Base-by-base conservation (phyloP, 2,113 vertebrate species). In the Macquaria ambigua region DNA sequence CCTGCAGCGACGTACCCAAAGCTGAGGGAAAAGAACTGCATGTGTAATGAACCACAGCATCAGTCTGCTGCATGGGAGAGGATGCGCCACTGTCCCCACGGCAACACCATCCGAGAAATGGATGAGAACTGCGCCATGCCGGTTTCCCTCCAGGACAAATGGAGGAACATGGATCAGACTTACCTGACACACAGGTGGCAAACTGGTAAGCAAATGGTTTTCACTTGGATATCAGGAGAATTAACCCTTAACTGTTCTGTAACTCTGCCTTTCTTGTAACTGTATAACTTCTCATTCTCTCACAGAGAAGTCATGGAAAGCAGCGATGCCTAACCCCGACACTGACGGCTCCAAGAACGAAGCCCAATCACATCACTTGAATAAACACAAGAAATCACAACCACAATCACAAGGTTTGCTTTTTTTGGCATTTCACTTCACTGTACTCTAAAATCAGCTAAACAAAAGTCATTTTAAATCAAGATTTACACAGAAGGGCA, bases 301-400 rank as follows among this genome's bases (percentile, higher is more conserved):
- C 21, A 7, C 78, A 94, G 95, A 93, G 34, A 93, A 83, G 23
- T 69, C 88, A 2, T 90, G 90, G 90, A 93, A 80, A 58, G 79
- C 67, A 3, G 37, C 6, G 11, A 73, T 67, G 37, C 78, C 79
- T 8, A 71, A 43, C 53, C 68, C 52, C 0, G 88, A 91, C 52
- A 39, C 14, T 0, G 88, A 92, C 7, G 8, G 61, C 55, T 87
- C 16, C 25, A 93, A 85, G 79, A 90, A 80, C 14, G 89, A 87
- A 62, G 74, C 84, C 64, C 92, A 81, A 82, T 68, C 84, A 61
- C 92, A 87, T 18, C 90, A 89, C 70, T 48, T 84, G 25, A 94
- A 88, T 6, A 93, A 90, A 56, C 90, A 90, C 87, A 95, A 84
- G 55, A 94, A 75, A 73, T 77, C 86, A 89, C 86, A 84, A 68